Base-by-base conservation (phyloP, 2,888 invertebrate genomes). In the Podotricha telesiphe region DNA sequence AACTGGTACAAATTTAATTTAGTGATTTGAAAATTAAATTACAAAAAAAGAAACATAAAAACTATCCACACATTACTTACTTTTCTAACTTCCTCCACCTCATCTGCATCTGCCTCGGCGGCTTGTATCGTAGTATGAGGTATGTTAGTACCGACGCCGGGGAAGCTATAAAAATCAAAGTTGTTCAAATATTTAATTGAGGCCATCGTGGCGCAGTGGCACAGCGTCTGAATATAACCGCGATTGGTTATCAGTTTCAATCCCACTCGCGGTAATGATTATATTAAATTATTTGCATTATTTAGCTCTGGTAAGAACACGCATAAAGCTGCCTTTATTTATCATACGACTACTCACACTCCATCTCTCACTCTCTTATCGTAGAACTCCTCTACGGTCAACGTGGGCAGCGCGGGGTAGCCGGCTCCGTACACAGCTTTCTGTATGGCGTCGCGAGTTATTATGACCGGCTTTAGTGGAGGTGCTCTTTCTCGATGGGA, bases 381-480 rank as follows among this genome's bases (percentile, higher is more conserved):
- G 85, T 98, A 99, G 93, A 99, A 99, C 90, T 99, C 99, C 80
- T 98, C 96, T 0, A 99, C 97, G 0, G 98, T 98, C 94, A 98
- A 94, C 1, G 97, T 95, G 2, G 99, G 99, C 66, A 99, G 85
- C 77, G 98, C 96, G 0, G 99, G 99, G 93, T 99, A 99, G 0
- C 99, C 99, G 47, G 96, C 94, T 0, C 99, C 99, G 89, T 95
- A 98, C 13, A 99, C 97, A 58, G 97, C 95, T 88, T 99, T 99
- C 90, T 99, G 99, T 6, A 96, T 79, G 37, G 95, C 95, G 89
- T 98, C 96, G 76, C 96, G 95, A 0, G 99, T 97, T 66, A 99
- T 97, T 51, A 98, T 97, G 72, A 98, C 96, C 0, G 98, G 97
- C 83, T 95, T 94, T 50, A 97, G 85, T 0, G 96, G 94, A 42